Conservation (phyloP, 2,888 invertebrate genomes). For the Calliphora vomitoria region DNA sequence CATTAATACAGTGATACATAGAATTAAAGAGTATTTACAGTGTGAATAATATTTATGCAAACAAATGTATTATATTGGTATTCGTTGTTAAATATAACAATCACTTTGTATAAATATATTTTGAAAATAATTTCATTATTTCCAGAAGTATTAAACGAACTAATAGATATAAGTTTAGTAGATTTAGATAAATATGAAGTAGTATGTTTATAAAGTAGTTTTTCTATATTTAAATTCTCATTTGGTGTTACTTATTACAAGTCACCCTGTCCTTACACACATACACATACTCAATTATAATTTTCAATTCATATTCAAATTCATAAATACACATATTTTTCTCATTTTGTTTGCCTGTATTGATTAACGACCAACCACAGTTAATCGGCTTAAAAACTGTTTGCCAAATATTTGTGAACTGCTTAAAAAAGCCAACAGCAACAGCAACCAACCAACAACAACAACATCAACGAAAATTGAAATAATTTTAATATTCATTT, state of each 20-base stretch:
- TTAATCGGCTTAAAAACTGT: conserved; percentile 80
- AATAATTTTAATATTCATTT: conserved; percentile 58
- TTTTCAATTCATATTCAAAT: conserved; percentile 38
- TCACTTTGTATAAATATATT: too few relatives aligned
- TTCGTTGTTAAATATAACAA: too few relatives aligned
- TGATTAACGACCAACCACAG: conserved; percentile 79
- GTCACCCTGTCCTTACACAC: conserved; percentile 3
- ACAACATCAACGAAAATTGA: conserved; percentile 20
- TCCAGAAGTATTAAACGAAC: too few relatives aligned
- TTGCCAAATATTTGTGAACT: conserved; percentile 64
- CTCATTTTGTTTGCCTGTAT: conserved; percentile 46
- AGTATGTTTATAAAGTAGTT: too few relatives aligned
- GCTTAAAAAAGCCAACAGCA: conserved; percentile 20
- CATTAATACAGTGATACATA: not conserved
- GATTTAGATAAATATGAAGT: too few relatives aligned
- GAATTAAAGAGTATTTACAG: not conserved
- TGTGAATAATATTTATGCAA: not conserved
- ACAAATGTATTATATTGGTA: not conserved
- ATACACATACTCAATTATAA: not conserved
- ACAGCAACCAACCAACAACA: not conserved
- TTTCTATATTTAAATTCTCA: too few relatives aligned
- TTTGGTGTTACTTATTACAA: not conserved
- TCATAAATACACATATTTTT: not conserved
- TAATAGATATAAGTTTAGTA: too few relatives aligned
- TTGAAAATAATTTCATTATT: too few relatives aligned